These are phyloP conservation scores for Gallinago undulata DNA, from an alignment of 2,113 vertebrate species.

Conservation along the genomic window DNA sequence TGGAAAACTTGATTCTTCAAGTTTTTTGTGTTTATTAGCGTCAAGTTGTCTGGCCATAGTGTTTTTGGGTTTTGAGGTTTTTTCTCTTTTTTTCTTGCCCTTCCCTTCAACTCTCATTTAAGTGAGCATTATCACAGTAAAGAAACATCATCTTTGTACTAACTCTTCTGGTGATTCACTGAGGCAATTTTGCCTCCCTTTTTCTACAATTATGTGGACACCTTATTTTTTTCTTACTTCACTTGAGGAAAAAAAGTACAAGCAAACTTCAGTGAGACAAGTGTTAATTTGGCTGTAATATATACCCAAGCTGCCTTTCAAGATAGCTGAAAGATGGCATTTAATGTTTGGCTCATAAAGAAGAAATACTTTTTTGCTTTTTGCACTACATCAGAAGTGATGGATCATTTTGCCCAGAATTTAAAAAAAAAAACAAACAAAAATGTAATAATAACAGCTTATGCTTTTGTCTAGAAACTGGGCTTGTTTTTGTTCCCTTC, in stretches of 20 bases:
- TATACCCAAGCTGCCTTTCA: conserved; percentile 69
- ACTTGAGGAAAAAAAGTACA: conserved; percentile 27
- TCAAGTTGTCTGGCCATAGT: conserved; percentile 10
- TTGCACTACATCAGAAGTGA: conserved; percentile 59
- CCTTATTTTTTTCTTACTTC: conserved; percentile 40
- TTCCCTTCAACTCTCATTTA: not conserved
- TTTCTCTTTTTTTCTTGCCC: not conserved
- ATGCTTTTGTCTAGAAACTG: conserved; percentile 33
- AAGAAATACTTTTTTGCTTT: conserved; percentile 54
- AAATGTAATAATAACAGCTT: not conserved
- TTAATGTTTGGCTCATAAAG: conserved; percentile 55
- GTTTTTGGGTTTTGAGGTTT: not conserved
- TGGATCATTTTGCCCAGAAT: conserved; percentile 47
- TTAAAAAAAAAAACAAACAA: not conserved
- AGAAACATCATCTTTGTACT: conserved; percentile 44
- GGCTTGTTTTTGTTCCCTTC: conserved; percentile 29
- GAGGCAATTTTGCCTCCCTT: conserved; percentile 56
- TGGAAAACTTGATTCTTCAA: conserved; percentile 22
- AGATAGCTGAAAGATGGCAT: conserved; percentile 59
- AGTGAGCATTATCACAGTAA: not conserved
- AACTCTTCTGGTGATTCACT: conserved; percentile 35
- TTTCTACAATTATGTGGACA: conserved; percentile 53
- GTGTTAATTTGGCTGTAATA: conserved; percentile 70
- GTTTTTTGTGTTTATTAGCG: conserved; percentile 26
- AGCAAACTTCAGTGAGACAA: not conserved